Conservation (phyloP, 1,140 invertebrate species). For the Phymastichus coffea region DNA sequence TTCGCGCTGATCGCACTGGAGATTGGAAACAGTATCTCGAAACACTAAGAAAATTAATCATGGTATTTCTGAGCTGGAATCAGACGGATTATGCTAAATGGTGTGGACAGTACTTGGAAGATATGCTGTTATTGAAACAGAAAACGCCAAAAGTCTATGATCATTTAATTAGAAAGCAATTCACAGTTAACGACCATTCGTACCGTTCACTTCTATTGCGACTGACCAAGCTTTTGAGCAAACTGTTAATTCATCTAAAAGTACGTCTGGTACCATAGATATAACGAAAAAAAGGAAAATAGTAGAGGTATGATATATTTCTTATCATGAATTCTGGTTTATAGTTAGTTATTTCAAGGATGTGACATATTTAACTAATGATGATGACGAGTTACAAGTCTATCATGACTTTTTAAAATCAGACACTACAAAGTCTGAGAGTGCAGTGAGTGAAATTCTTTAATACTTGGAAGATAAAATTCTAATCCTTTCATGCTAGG, state of each 20-base stretch:
- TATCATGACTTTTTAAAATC: background rate
- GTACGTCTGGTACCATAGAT: background rate
- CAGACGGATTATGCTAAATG: conserved; percentile 25
- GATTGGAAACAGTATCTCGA: conserved; percentile 19
- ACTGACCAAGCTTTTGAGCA: conserved; percentile 14
- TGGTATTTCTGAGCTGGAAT: conserved; percentile 21
- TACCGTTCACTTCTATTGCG: background rate
- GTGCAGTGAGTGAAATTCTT: background rate
- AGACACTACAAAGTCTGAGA: background rate
- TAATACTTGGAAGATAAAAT: background rate
- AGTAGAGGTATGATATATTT: background rate
- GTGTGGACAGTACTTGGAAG: conserved; percentile 11
- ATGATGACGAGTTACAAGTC: background rate
- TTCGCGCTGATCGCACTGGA: conserved; percentile 20
- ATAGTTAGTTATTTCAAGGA: conserved; percentile 1
- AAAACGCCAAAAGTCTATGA: conserved; percentile 7
- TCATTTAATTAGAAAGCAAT: background rate
- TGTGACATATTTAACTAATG: background rate
- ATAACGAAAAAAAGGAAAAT: background rate
- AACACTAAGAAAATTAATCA: conserved; percentile 14
- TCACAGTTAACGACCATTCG: conserved; percentile 4
- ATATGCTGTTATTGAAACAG: conserved; percentile 1
- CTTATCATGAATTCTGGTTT: background rate
- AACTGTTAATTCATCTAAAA: background rate
- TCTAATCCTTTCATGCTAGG: background rate